Evolutionary conservation across 2,888 invertebrate species (phyloP).

Genomic region (Caenorhabditis japonica): DNA sequence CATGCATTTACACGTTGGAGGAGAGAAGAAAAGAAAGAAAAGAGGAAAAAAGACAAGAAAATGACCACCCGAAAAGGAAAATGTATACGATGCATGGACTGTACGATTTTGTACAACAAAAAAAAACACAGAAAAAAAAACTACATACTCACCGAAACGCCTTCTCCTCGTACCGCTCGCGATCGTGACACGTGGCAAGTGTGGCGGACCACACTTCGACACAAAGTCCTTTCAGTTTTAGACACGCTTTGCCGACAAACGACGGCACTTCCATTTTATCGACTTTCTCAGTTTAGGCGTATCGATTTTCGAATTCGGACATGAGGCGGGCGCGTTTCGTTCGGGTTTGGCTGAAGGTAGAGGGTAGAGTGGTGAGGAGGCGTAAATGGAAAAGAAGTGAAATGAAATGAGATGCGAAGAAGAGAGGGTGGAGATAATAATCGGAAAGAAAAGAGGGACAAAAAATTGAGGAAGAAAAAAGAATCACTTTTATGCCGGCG

Average conservation of each 20-base stretch:
- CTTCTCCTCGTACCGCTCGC: slow-evolving; percentile 24
- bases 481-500: no score
- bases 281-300: not conserved
- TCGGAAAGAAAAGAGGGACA: slow-evolving; percentile 1
- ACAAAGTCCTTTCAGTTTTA: slow-evolving; percentile 49
- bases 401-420: slow-evolving; percentile 7
- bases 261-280: slow-evolving; percentile 48
- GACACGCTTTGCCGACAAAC: slow-evolving; percentile 49
- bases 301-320: slow-evolving; percentile 29
- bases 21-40: not conserved
- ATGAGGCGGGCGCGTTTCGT: no score
- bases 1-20: slow-evolving; percentile 33
- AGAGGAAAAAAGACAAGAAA: slow-evolving; percentile 6
- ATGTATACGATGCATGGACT: not conserved
- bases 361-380: no score
- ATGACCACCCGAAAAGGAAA: slow-evolving; percentile 10
- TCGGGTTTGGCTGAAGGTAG: slow-evolving; percentile 35
- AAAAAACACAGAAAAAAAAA: no score
- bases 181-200: slow-evolving; percentile 42
- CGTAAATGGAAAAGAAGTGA: no score
- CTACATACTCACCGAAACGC: slow-evolving; percentile 33
- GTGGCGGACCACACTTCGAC: slow-evolving; percentile 49
- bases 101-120: no score
- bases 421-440: slow-evolving; percentile 17
- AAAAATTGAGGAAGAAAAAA: no score